Evolutionary conservation across 2,888 invertebrate species (phyloP).

Genomic region (Stramonita haemastoma): DNA sequence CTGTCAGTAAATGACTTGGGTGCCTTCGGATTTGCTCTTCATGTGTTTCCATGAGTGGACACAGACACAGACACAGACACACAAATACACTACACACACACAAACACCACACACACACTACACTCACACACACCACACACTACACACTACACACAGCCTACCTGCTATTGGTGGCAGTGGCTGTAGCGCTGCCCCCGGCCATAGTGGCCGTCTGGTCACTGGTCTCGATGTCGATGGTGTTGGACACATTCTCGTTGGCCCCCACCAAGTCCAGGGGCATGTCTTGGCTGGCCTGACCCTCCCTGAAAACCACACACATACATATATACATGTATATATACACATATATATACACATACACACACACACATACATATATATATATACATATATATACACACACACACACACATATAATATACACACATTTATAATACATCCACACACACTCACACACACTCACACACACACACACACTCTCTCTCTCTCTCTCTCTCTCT

Average conservation of each 20-base stretch:
- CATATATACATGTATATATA: too few species aligned
- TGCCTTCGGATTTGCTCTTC: neutral
- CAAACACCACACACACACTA: neutral
- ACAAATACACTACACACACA: neutral
- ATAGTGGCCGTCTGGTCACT: slow-evolving; percentile 42
- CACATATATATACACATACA: too few species aligned
- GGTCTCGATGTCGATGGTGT: slow-evolving; percentile 90
- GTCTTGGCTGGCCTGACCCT: slow-evolving; percentile 47
- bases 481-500: too few species aligned
- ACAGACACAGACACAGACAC: neutral
- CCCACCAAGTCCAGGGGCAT: slow-evolving; percentile 78
- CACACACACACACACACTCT: too few species aligned
- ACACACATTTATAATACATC: too few species aligned
- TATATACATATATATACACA: too few species aligned
- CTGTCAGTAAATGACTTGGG: too few species aligned
- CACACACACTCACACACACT: too few species aligned
- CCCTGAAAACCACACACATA: slow-evolving; percentile 34
- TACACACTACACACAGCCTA: neutral
- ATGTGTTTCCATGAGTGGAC: neutral
- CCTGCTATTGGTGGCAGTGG: slow-evolving; percentile 15
- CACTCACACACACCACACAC: too few species aligned
- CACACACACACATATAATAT: too few species aligned
- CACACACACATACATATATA: too few species aligned
- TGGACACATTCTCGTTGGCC: slow-evolving; percentile 87
- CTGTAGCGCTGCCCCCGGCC: neutral